phyloP scores from a whole-genome alignment of 2,113 vertebrate species.

The Recurvirostra avosetta region DNA sequence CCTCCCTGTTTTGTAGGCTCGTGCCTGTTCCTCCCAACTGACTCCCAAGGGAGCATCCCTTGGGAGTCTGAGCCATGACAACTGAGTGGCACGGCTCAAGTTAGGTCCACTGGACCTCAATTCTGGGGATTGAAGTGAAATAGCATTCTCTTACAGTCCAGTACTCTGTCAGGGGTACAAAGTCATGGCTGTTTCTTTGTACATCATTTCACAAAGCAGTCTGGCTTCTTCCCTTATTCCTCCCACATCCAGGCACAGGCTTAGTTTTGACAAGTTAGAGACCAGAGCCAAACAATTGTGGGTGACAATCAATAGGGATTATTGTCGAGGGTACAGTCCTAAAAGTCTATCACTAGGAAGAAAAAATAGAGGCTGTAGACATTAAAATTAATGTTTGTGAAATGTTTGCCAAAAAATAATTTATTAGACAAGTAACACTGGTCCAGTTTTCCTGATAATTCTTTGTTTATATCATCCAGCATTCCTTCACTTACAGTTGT shows the following conservation, averaged over 20 bases:
- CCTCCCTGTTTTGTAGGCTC: too few relatives aligned
- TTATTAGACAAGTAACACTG: background rate
- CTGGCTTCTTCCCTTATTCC: background rate
- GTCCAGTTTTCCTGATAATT: conserved; percentile 20
- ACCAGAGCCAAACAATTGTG: background rate
- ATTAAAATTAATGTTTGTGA: conserved; percentile 14
- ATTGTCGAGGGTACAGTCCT: background rate
- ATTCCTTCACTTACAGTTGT: background rate
- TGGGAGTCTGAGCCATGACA: background rate
- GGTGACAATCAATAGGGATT: background rate
- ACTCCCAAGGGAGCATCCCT: too few relatives aligned
- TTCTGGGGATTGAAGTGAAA: background rate
- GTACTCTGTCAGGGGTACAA: background rate
- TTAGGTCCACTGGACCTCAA: background rate
- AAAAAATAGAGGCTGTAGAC: background rate
- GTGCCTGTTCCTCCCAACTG: too few relatives aligned
- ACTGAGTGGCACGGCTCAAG: fast-evolving
- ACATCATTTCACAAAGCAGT: background rate
- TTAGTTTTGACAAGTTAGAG: background rate
- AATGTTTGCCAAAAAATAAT: conserved; percentile 17
- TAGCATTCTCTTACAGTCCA: background rate
- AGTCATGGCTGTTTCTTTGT: background rate
- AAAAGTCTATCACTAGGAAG: background rate
- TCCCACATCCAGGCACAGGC: background rate
- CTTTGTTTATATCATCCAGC: background rate